phyloP scores from a whole-genome alignment of 2,888 invertebrate species.

The Ecliptopera silaceata region DNA sequence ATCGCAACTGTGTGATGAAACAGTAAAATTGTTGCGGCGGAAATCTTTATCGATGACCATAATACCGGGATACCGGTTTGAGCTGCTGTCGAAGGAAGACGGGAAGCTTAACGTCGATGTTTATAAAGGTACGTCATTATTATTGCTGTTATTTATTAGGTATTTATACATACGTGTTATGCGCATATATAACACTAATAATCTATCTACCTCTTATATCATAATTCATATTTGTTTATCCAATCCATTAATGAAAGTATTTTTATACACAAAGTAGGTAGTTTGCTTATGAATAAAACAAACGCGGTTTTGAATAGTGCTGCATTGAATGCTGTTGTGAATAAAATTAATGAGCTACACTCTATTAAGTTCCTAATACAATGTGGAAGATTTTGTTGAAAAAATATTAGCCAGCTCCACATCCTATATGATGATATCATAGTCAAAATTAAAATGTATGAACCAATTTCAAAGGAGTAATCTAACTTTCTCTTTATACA shows the following conservation, averaged over 20 bases:
- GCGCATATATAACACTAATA: no score
- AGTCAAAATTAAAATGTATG: background rate
- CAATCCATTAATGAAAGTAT: background rate
- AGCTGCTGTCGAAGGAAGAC: conserved; percentile 77
- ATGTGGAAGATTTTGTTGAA: background rate
- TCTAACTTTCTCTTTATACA: background rate
- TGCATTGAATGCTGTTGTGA: background rate
- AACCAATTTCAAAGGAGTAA: background rate
- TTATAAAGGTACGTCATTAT: conserved; percentile 69
- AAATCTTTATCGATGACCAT: conserved; percentile 76
- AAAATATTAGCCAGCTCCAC: background rate
- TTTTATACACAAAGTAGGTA: background rate
- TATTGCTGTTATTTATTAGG: no score
- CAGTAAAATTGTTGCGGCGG: conserved; percentile 76
- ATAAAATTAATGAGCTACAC: background rate
- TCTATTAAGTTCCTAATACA: background rate
- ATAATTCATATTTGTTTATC: background rate
- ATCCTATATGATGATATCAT: background rate
- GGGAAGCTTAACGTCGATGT: conserved; percentile 77
- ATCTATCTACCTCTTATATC: no score
- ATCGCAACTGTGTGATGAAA: conserved; percentile 71
- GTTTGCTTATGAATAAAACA: background rate
- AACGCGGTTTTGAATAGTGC: background rate
- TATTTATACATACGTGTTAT: no score
- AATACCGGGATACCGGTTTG: conserved; percentile 76